Base-by-base conservation (phyloP, 2,888 invertebrate genomes). In the Acleris sparsana region DNA sequence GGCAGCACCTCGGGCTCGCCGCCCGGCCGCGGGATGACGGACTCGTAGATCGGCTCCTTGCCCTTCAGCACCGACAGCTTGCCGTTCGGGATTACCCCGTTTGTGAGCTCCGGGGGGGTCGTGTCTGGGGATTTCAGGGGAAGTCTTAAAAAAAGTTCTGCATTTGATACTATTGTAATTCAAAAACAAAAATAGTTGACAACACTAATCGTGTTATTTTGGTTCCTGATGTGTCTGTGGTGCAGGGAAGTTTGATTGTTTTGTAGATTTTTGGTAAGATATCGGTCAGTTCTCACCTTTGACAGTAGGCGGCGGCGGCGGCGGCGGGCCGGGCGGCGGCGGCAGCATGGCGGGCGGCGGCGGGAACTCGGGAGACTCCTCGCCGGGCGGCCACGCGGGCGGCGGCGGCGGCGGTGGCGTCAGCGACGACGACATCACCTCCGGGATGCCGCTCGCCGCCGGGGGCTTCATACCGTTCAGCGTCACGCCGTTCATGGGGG, bases 1-100 rank as follows among this genome's bases (percentile, higher is more conserved):
- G 69, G 67, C 17, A 69, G 80, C 11, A 76, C 69, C 22, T 75
- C 76, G 6, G 79, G 53, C 20, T 64, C 83, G 44, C 94, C 94
- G 52, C 94, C 94, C 51, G 95, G 95, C 6, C 96, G 91, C 1
- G 96, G 96, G 71, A 96, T 93, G 6, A 97, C 96, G 0, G 97
- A 95, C 81, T 97, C 97, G 82, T 97, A 97, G 72, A 97, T 97
- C 0, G 97, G 97, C 84, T 96, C 96, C 68, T 94, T 94, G 59
- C 88, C 84, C 63, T 93, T 89, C 5, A 93, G 73, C 0, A 89
- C 84, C 0, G 88, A 82, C 2, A 91, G 79, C 43, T 93, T 93
- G 2, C 93, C 94, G 68, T 93, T 93, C 1, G 94, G 94, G 55
- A 91, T 93, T 53, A 87, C 87, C 46, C 92, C 92, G 71, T 92